Evolutionary conservation across 2,113 vertebrate genomes (phyloP), one percentile per base, ranked within the genome.

Genomic region (Protobothrops flavoviridis): DNA sequence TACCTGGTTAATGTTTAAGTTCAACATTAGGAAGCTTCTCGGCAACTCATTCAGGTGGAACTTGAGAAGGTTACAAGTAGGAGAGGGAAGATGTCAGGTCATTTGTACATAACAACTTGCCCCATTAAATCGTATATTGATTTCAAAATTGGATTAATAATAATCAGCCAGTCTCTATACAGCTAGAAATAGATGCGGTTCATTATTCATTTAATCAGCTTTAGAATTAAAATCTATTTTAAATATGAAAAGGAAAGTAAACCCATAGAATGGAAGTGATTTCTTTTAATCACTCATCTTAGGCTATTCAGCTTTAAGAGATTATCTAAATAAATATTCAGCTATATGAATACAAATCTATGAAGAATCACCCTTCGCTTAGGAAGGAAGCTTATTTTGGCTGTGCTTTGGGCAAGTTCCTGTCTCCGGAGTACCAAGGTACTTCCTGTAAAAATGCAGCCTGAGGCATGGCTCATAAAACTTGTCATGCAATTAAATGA

Each of bases 401-500:
- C 97, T 95, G 97, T 96, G 96, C 96, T 97, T 96, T 97, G 95
- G 96, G 93, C 96, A 94, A 95, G 95, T 96, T 50, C 92, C 74
- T 90, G 29, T 91, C 56, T 55, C 81, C 43, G 97, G 98, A 98
- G 98, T 98, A 97, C 96, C 94, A 97, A 97, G 97, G 97, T 97
- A 95, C 96, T 97, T 97, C 95, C 95, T 97, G 97, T 98, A 97
- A 98, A 98, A 97, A 98, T 12, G 74, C 96, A 97, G 97, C 98
- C 98, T 96, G 96, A 96, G 97, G 98, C 98, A 97, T 97, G 97
- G 94, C 93, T 96, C 97, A 98, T 98, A 98, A 98, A 98, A 98
- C 97, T 96, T 97, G 98, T 96, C 98, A 97, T 97, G 97, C 97
- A 98, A 98, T 98, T 98, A 98, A 98, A 98, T 97, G 97, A 98